These are phyloP conservation scores for Meles meles DNA, from an alignment of 2,113 vertebrate species.

Conservation along the genomic window DNA sequence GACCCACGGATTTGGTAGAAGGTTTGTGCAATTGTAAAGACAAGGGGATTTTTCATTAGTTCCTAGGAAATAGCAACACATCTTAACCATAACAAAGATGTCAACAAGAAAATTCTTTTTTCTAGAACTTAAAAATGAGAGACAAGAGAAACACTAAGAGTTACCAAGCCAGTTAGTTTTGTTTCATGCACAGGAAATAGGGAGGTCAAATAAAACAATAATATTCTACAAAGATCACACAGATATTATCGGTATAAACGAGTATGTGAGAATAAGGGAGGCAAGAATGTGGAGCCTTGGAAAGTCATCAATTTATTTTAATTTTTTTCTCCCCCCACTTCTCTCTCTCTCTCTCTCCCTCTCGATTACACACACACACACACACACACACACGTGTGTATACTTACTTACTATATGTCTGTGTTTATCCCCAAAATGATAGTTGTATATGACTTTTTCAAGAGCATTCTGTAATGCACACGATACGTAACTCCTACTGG, in stretches of 20 bases:
- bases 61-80: neutral
- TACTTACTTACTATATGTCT: neutral
- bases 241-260: neutral
- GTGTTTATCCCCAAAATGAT: neutral
- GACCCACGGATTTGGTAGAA: neutral
- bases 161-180: neutral
- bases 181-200: neutral
- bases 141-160: neutral
- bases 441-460: neutral
- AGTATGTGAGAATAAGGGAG: neutral
- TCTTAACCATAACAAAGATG: constrained; percentile 21
- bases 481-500: neutral
- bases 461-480: neutral
- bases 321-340: neutral
- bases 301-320: neutral
- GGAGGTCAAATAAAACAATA: neutral
- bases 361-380: neutral
- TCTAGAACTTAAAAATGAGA: constrained; percentile 36
- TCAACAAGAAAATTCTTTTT: constrained; percentile 19
- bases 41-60: neutral
- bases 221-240: neutral
- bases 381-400: neutral
- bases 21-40: neutral
- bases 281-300: neutral
- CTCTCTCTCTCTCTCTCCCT: too few relatives aligned